These are phyloP conservation scores for Malacoraja senta DNA, from an alignment of 2,797 vertebrate species.

Conservation along the genomic window DNA sequence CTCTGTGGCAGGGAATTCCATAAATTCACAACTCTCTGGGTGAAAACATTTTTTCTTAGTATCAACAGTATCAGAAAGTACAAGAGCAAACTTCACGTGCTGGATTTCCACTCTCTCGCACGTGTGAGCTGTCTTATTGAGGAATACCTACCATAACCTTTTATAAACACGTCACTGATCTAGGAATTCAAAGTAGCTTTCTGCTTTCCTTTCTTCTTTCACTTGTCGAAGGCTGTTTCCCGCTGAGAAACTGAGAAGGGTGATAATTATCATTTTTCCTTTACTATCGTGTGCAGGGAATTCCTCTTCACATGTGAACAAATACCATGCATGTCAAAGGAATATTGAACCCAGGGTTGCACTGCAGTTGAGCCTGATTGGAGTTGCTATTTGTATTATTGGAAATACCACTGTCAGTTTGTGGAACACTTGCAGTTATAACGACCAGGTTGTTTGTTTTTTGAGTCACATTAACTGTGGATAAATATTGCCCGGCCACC, in stretches of 20 bases:
- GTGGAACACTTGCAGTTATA: too few species aligned
- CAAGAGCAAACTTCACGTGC: not conserved
- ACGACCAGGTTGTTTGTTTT: too few species aligned
- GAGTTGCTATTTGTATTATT: too few species aligned
- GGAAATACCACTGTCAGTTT: too few species aligned
- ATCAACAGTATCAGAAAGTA: not conserved
- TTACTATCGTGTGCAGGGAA: not conserved
- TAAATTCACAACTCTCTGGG: too few species aligned
- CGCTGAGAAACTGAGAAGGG: not conserved
- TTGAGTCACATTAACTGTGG: too few species aligned
- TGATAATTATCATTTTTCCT: not conserved
- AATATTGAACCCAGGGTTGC: not conserved
- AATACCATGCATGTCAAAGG: not conserved
- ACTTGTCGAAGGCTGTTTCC: not conserved
- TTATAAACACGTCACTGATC: not conserved
- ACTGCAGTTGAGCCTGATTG: not conserved
- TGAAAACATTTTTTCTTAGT: too few species aligned
- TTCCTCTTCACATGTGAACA: not conserved
- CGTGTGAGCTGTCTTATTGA: not conserved
- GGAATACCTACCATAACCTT: not conserved
- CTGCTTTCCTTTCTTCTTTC: not conserved
- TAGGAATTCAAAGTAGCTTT: not conserved
- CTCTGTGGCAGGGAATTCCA: too few species aligned
- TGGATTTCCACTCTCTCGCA: not conserved
- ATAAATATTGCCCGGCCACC: too few species aligned